phyloP scores from a whole-genome alignment of 2,797 vertebrate genomes.

The Trichosurus vulpecula region DNA sequence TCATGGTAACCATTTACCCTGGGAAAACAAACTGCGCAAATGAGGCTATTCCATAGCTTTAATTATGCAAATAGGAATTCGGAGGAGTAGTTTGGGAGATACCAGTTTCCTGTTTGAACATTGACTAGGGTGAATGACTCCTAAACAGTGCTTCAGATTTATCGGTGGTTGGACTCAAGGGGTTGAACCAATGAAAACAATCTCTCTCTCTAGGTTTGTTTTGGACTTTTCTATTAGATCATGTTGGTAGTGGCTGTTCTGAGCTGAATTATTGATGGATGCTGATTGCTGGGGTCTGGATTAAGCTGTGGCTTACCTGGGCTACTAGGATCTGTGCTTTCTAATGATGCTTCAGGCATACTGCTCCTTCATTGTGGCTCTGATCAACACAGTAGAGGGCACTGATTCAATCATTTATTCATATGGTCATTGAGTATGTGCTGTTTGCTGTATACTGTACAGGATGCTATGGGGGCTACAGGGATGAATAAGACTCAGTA shows the following conservation, averaged over 20 bases:
- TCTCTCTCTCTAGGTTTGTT: background rate
- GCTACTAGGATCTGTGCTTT: background rate
- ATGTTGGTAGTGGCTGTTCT: background rate
- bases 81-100: constrained; percentile 67
- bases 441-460: background rate
- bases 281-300: background rate
- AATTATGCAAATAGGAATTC: constrained; percentile 78
- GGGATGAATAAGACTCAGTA: background rate
- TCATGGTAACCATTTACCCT: constrained; percentile 68
- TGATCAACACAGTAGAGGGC: background rate
- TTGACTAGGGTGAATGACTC: constrained; percentile 71
- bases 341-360: background rate
- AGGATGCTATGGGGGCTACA: background rate
- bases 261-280: background rate
- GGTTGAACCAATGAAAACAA: constrained; percentile 6
- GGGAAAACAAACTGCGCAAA: constrained; percentile 75
- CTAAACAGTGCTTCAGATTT: constrained; percentile 58
- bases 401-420: background rate
- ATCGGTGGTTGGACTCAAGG: constrained; percentile 37
- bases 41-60: constrained; percentile 69
- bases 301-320: background rate
- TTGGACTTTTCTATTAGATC: background rate
- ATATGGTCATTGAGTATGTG: background rate
- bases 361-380: background rate
- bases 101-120: constrained; percentile 65